Percentiles rank a stretch among this genome's conserved stretches.
Evolutionary conservation across 2,113 vertebrate species (phyloP).

Genomic region (Zosterops borbonicus): DNA sequence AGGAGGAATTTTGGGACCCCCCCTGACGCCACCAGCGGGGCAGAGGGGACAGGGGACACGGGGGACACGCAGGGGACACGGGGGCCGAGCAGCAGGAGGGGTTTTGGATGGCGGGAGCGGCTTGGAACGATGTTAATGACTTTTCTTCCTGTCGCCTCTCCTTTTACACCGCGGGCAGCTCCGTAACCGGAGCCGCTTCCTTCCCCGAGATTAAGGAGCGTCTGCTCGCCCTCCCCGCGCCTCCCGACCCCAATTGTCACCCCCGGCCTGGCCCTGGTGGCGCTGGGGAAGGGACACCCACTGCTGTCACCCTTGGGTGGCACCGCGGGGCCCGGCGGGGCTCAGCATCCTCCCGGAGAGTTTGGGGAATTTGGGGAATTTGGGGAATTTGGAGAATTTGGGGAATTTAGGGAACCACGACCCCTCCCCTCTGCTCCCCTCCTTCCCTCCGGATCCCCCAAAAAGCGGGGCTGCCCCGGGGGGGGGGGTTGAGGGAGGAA

Average conservation of each 20-base stretch:
- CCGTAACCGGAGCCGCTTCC: slow-evolving; percentile 74
- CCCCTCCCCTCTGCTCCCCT: too few species aligned
- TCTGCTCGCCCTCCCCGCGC: background rate
- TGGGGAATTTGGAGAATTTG: too few species aligned
- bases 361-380: too few species aligned
- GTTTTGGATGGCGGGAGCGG: slow-evolving; percentile 41
- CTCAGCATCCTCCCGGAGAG: background rate
- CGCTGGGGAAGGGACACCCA: background rate
- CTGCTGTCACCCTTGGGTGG: background rate
- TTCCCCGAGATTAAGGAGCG: slow-evolving; percentile 75
- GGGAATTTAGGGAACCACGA: rapidly evolving
- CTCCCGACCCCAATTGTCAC: background rate
- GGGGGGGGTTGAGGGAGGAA: too few species aligned
- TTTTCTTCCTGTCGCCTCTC: slow-evolving; percentile 69
- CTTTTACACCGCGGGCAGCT: slow-evolving; percentile 64
- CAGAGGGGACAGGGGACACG: background rate
- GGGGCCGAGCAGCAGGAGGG: background rate
- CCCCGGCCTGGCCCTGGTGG: background rate
- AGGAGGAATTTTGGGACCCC: too few species aligned
- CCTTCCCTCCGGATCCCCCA: rapidly evolving
- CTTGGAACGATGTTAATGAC: slow-evolving; percentile 62
- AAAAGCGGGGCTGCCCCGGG: background rate
- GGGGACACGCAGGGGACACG: too few species aligned
- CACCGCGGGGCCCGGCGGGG: too few species aligned
- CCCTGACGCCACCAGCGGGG: background rate